Evolutionary conservation across 2,888 invertebrate genomes (phyloP).

Genomic region (Drepanosiphum platanoidis): DNA sequence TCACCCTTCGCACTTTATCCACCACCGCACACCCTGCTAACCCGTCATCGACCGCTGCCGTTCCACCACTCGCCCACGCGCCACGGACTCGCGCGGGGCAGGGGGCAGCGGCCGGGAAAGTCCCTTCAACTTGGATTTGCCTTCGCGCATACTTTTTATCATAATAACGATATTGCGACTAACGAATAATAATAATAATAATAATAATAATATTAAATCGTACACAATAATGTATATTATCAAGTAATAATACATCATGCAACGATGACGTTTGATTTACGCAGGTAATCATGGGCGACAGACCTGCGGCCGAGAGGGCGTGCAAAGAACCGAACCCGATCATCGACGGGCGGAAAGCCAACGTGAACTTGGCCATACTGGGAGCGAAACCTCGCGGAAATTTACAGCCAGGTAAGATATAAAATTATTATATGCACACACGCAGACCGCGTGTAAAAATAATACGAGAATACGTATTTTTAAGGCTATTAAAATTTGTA

Average conservation of each 20-base stretch:
- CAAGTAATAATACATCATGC: background rate
- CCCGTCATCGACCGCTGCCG: constrained; percentile 6
- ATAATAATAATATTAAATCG: background rate
- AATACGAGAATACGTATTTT: background rate
- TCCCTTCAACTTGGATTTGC: background rate
- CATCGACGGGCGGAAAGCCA: constrained; percentile 97
- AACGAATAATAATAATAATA: background rate
- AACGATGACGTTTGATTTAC: constrained; percentile 65
- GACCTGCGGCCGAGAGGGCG: constrained; percentile 92
- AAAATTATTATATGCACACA: background rate
- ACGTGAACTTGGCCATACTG: constrained; percentile 96
- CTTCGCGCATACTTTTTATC: background rate
- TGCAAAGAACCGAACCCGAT: constrained; percentile 98
- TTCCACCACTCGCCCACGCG: background rate
- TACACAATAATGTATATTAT: too few relatives aligned
- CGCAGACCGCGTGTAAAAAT: background rate
- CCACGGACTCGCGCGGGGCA: background rate
- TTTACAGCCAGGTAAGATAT: constrained; percentile 78
- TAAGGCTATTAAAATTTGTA: background rate
- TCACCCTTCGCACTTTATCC: background rate
- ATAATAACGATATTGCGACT: too few relatives aligned
- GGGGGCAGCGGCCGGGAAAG: background rate
- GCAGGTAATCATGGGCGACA: constrained; percentile 98
- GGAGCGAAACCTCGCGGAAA: constrained; percentile 96
- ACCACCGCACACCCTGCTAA: background rate